These are phyloP conservation scores for Archaeoteleia sp. DNA, from an alignment of 2,888 invertebrate species.

Conservation along the genomic window DNA sequence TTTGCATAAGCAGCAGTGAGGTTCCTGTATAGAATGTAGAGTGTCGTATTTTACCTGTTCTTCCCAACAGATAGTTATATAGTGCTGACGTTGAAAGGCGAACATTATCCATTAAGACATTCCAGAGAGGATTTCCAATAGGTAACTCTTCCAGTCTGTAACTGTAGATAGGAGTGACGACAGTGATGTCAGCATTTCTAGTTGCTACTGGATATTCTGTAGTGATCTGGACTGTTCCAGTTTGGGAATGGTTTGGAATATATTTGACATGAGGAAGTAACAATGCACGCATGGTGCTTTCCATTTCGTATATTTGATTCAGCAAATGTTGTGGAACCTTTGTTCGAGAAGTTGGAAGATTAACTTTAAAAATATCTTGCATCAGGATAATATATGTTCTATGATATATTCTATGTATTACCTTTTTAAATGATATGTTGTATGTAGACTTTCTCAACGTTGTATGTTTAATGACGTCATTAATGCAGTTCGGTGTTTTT, in stretches of 20 bases:
- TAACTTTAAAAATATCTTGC: too few relatives aligned
- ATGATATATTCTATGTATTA: too few relatives aligned
- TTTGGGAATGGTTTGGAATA: slow-evolving; percentile 53
- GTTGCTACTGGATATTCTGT: slow-evolving; percentile 60
- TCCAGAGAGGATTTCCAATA: slow-evolving; percentile 35
- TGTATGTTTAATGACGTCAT: slow-evolving; percentile 58
- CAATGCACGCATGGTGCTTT: slow-evolving; percentile 50
- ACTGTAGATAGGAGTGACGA: slow-evolving; percentile 62
- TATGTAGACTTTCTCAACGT: slow-evolving; percentile 69
- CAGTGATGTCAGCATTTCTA: slow-evolving; percentile 57
- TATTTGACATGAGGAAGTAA: slow-evolving; percentile 52
- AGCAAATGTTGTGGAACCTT: slow-evolving; percentile 55
- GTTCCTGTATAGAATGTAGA: too few relatives aligned
- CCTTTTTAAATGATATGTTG: slow-evolving; percentile 63
- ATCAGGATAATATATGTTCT: too few relatives aligned
- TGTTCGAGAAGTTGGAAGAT: too few relatives aligned
- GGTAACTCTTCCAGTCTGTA: slow-evolving; percentile 46
- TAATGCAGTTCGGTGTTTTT: slow-evolving; percentile 60
- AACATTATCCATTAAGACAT: slow-evolving; percentile 42
- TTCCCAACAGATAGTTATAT: slow-evolving; percentile 3
- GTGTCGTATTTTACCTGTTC: not conserved
- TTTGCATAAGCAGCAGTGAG: too few relatives aligned
- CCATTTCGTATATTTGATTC: slow-evolving; percentile 26
- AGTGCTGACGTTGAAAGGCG: slow-evolving; percentile 20
- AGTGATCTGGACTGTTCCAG: slow-evolving; percentile 58